These are phyloP conservation scores for Trachelus iudaicus DNA, from an alignment of 2,888 invertebrate genomes.

Conservation along the genomic window DNA sequence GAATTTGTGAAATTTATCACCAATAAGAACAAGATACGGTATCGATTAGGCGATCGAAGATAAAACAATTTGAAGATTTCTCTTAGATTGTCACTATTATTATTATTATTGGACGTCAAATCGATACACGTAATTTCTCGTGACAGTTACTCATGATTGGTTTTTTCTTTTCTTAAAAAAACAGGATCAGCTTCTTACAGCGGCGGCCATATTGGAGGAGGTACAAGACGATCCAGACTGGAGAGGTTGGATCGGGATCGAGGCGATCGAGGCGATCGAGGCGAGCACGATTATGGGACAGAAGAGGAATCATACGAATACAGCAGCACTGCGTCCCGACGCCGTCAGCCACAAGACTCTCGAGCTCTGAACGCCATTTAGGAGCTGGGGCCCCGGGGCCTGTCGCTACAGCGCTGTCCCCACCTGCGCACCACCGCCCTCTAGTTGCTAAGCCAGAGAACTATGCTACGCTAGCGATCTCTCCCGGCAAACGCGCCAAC, in stretches of 20 bases:
- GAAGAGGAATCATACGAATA: constrained; percentile 68
- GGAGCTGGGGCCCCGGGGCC: constrained; percentile 68
- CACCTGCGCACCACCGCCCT: constrained; percentile 64
- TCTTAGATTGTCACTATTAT: no score
- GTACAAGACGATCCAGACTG: constrained; percentile 59
- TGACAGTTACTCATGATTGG: no score
- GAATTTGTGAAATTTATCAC: no score
- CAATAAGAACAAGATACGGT: no score
- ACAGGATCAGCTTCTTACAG: constrained; percentile 34
- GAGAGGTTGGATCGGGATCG: constrained; percentile 62
- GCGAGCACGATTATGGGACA: constrained; percentile 62
- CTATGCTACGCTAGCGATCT: constrained; percentile 16
- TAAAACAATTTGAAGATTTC: no score
- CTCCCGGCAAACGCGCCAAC: constrained; percentile 35
- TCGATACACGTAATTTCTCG: no score
- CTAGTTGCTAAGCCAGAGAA: constrained; percentile 36
- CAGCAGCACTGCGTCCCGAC: constrained; percentile 72
- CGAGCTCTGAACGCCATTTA: constrained; percentile 81
- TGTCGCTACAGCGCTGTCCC: constrained; percentile 64
- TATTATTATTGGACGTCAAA: no score
- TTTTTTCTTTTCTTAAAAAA: not conserved
- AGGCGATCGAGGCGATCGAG: constrained; percentile 65
- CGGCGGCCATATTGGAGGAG: constrained; percentile 46
- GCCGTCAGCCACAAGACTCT: constrained; percentile 61
- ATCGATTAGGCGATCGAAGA: no score